Evolutionary conservation across 2,797 vertebrate genomes (phyloP).

Genomic region (Heterohyrax brucei): DNA sequence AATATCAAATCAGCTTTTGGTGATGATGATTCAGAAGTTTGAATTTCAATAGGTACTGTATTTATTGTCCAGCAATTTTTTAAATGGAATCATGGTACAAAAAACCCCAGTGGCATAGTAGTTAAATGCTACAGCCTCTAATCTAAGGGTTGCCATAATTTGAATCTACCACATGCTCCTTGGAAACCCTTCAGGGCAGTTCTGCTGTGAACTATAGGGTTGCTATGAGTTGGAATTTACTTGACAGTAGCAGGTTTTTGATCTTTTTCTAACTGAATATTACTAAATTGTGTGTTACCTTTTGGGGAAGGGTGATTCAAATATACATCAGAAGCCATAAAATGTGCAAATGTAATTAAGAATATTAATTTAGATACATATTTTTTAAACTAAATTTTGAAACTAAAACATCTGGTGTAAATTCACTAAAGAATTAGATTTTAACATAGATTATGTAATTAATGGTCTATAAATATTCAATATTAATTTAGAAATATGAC

Average conservation of each 20-base stretch:
- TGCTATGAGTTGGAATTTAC: too few species aligned
- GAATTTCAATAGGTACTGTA: background rate
- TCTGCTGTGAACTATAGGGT: too few species aligned
- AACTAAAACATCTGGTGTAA: conserved; percentile 21
- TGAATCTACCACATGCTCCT: too few species aligned
- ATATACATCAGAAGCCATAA: conserved; percentile 2
- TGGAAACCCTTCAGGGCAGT: too few species aligned
- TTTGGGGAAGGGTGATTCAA: conserved; percentile 1
- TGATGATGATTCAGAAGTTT: background rate
- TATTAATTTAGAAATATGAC: background rate
- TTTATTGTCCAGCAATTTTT: background rate
- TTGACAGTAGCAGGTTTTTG: too few species aligned
- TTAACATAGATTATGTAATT: background rate
- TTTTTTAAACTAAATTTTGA: background rate
- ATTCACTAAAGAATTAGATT: background rate
- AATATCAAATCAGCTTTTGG: background rate
- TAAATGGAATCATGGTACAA: background rate
- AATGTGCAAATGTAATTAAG: background rate
- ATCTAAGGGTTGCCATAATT: too few species aligned
- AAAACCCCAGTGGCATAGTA: too few species aligned
- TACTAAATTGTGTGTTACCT: background rate
- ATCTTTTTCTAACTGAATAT: background rate
- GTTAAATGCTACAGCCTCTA: too few species aligned
- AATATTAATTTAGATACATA: background rate
- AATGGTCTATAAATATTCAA: background rate